Base-by-base conservation (phyloP, 2,888 invertebrate species). In the Chrysina gloriosa region DNA sequence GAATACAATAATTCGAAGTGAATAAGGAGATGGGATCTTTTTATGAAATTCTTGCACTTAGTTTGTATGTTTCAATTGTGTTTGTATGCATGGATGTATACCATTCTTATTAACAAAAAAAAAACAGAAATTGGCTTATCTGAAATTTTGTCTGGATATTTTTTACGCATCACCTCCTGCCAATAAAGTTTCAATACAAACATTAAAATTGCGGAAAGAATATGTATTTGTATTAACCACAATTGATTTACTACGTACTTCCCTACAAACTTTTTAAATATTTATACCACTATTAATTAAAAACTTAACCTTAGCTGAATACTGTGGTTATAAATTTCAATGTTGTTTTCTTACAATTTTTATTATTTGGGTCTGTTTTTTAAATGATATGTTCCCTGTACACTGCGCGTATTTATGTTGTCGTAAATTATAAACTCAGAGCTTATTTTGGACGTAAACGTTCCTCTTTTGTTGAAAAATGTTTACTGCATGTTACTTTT, bases 281-380 rank as follows among this genome's bases (percentile, higher is more conserved):
- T 5, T 45, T 45, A 48, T 48, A 25, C 9, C 11, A 23, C 21
- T 21, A 47, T 19, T 21, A 47, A 47, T 47, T 47, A 47, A 48
- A 48, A 48, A 48, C 25, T 23, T n/a, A 9, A n/a, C 48, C 9
- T 48, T 23, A 3, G n/a, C 2, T 9, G 16, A 11, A n/a, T 50
- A 27, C 19, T 27, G 31, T 16, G 14, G 52, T 27, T 4, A 16
- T 52, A 52, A 52, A 52, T 52, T 52, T 52, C 14, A 14, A 16
- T 29, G 52, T 29, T 31, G 31, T 29, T 14, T 42, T 42, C 42
- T 42, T 42, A 52, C 52, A 52, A 27, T 29, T 52, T 52, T 52
- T 52, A 52, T 29, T 11, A 27, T 52, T 27, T 52, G 11, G 5
- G 52, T 29, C 29, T 27, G 52, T 29, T 52, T 52, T 23, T 9